phyloP scores from a whole-genome alignment of 2,797 vertebrate species.

The Sebastes elongatus region DNA sequence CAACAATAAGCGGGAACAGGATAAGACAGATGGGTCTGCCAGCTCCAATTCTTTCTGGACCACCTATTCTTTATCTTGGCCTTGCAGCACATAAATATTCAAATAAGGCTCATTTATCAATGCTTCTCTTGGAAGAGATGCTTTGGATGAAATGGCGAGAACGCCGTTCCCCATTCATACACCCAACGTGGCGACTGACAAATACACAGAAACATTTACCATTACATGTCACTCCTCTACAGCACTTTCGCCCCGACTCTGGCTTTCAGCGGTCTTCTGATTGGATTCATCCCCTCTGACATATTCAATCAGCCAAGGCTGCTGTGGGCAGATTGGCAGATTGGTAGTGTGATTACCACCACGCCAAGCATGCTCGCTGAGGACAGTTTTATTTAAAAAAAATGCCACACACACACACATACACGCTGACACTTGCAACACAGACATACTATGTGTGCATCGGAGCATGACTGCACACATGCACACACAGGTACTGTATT shows the following conservation, averaged over 20 bases:
- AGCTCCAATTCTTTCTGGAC: slow-evolving; percentile 85
- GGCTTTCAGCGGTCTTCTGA: slow-evolving; percentile 69
- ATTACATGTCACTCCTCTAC: slow-evolving; percentile 33
- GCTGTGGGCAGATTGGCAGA: slow-evolving; percentile 75
- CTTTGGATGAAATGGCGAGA: slow-evolving; percentile 68
- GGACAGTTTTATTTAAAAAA: slow-evolving; percentile 49
- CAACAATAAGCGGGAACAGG: slow-evolving; percentile 75
- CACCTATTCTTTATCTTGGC: slow-evolving; percentile 88
- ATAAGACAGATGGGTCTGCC: slow-evolving; percentile 88
- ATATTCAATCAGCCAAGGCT: slow-evolving; percentile 75
- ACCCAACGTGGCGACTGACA: slow-evolving; percentile 54
- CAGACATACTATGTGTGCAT: neutral
- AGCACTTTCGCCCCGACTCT: slow-evolving; percentile 44
- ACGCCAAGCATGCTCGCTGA: slow-evolving; percentile 60
- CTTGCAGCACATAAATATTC: slow-evolving; percentile 78
- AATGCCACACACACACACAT: slow-evolving; percentile 4
- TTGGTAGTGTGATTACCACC: slow-evolving; percentile 73
- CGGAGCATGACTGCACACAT: slow-evolving; percentile 16
- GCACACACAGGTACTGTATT: slow-evolving; percentile 10
- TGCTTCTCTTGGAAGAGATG: slow-evolving; percentile 70
- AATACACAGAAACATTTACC: slow-evolving; percentile 62
- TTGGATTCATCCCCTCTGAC: slow-evolving; percentile 77
- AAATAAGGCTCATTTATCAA: slow-evolving; percentile 81
- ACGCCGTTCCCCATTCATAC: slow-evolving; percentile 35
- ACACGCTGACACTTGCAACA: slow-evolving; percentile 23